Percentiles rank a stretch among this genome's conserved stretches.
Conservation (phyloP, 2,113 vertebrate genomes). For the Hassar affinis region DNA sequence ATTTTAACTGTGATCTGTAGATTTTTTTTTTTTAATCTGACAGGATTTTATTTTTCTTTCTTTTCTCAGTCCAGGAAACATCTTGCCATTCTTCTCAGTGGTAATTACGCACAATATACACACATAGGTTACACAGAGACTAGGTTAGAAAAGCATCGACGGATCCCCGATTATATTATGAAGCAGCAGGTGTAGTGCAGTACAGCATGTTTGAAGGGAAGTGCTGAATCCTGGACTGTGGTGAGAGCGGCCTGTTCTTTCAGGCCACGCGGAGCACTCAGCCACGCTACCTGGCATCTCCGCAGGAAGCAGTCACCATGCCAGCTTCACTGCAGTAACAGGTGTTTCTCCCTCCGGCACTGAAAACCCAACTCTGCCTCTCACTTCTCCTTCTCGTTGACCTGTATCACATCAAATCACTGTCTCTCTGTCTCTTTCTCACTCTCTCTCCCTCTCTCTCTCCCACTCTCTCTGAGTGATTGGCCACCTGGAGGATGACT, state of each 20-base stretch:
- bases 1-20: too few species aligned
- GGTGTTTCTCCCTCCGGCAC: constrained; percentile 29
- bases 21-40: too few species aligned
- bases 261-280: constrained; percentile 9
- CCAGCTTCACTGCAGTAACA: constrained; percentile 36
- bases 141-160: neutral
- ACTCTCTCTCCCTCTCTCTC: constrained; percentile 41
- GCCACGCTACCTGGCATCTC: constrained; percentile 32
- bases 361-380: constrained; percentile 16
- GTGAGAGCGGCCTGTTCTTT: constrained; percentile 7
- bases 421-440: constrained; percentile 10
- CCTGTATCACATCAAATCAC: constrained; percentile 19
- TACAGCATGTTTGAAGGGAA: constrained; percentile 7
- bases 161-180: neutral
- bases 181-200: constrained; percentile 5
- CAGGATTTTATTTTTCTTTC: too few species aligned
- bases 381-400: constrained; percentile 23
- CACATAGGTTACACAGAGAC: neutral
- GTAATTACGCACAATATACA: neutral
- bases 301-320: constrained; percentile 16
- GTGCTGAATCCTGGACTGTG: constrained; percentile 7
- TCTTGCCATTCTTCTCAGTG: neutral
- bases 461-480: constrained; percentile 56
- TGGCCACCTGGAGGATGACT: constrained; percentile 70
- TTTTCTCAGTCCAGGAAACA: too few species aligned